Base-by-base conservation (phyloP, 2,888 invertebrate species). In the Eulithis prunata region DNA sequence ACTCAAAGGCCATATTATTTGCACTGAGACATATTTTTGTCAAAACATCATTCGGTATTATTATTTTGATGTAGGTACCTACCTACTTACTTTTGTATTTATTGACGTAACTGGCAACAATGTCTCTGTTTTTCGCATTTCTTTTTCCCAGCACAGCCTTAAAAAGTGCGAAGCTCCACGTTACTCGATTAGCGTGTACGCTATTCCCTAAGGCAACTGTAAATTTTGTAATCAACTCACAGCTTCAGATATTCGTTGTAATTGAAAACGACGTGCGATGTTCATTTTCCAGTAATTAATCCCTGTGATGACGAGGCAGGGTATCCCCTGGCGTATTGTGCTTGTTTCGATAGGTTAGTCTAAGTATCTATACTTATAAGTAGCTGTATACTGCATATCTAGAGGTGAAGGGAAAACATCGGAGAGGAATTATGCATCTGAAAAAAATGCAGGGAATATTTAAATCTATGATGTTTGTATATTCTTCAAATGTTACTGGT, bases 281-380 rank as follows among this genome's bases (percentile, higher is more conserved):
- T 90, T 91, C 91, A 91, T 92, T 92, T 92, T 91, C 88, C 91
- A 91, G 82, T 92, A 91, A 92, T 92, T 92, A 91, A 91, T 91
- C 91, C 87, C 80, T 76, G 81, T 90, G 91, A 91, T 92, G 90
- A 91, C 88, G 87, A 62, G 63, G 64, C 61, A 52, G 65, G 21
- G 62, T 55, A 64, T 69, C 60, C 66, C 63, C 57, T 55, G 57
- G 54, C 57, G 63, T 56, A 63, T 66, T 63, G 60, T 66, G 63
- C 61, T 64, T 66, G 57, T 57, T 67, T 63, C 67, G 67, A 64
- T 61, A 57, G 49, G 63, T 53, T 55, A 14, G 41, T 55, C 38
- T 41, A 41, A 1, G 21, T 21, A 21, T 21, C 1, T 32, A 32
- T 5, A 32, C 5, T 32, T n/a, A n/a, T n/a, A n/a, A n/a, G n/a